phyloP scores from a whole-genome alignment of 2,113 vertebrate genomes.

The Smithornis capensis region DNA sequence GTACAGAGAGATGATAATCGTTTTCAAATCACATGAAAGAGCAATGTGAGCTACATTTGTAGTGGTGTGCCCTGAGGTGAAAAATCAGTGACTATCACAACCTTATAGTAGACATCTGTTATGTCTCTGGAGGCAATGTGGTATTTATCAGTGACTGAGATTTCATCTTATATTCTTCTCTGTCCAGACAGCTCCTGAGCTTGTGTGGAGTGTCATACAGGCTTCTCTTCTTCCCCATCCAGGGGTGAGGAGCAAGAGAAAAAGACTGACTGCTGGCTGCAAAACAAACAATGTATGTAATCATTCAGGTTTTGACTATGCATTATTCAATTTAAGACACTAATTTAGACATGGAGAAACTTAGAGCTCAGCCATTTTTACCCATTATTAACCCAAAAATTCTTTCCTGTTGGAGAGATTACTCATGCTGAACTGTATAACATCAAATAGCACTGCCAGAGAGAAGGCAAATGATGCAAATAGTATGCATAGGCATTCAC shows the following conservation, averaged over 20 bases:
- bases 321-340: neutral
- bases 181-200: neutral
- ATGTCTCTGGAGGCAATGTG: neutral
- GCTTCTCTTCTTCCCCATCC: neutral
- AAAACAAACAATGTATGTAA: neutral
- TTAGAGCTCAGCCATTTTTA: neutral
- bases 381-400: neutral
- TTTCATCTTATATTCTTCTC: neutral
- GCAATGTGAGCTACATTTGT: neutral
- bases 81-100: neutral
- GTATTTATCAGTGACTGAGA: neutral
- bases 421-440: neutral
- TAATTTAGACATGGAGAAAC: neutral
- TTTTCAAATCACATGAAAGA: neutral
- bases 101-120: neutral
- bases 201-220: neutral
- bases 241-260: rapidly evolving
- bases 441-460: neutral
- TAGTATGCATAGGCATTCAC: neutral
- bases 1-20: neutral
- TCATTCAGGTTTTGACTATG: neutral
- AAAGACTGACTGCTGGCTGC: neutral
- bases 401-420: neutral
- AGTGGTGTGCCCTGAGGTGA: neutral
- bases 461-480: neutral